Percentiles rank a stretch among this genome's conserved stretches.
These are phyloP conservation scores for Erebia ligea DNA, from an alignment of 2,888 invertebrate species.

Conservation along the genomic window DNA sequence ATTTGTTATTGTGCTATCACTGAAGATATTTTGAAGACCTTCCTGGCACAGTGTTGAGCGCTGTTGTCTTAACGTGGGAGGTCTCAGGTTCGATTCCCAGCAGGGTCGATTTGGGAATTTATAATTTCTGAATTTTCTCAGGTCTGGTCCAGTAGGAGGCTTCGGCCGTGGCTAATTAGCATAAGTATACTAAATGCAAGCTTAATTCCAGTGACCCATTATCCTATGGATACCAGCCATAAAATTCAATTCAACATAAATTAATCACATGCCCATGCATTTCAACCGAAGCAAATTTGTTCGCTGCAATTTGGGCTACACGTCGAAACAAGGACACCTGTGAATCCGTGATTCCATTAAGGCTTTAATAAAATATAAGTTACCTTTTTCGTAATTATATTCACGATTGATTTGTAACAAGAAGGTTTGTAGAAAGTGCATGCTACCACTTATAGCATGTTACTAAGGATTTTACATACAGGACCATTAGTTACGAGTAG, in stretches of 20 bases:
- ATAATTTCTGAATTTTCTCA: too few relatives aligned
- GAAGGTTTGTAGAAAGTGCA: neutral
- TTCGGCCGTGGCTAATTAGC: too few relatives aligned
- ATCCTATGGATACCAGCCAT: constrained; percentile 6
- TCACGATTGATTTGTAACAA: neutral
- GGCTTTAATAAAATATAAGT: neutral
- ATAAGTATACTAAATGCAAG: neutral
- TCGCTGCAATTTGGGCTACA: constrained; percentile 43
- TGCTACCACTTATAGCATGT: too few relatives aligned
- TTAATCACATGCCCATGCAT: constrained; percentile 46
- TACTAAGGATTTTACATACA: neutral
- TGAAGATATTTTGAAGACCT: neutral
- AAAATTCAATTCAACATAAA: constrained; percentile 53
- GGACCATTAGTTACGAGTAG: neutral
- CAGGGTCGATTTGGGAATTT: too few relatives aligned
- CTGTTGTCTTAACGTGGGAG: too few relatives aligned
- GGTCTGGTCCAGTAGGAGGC: too few relatives aligned
- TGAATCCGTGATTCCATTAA: constrained; percentile 22
- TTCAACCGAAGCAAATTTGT: constrained; percentile 43
- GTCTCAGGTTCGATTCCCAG: too few relatives aligned
- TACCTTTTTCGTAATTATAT: neutral
- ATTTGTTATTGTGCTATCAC: neutral
- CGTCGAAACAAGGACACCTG: constrained; percentile 21
- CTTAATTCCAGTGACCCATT: constrained; percentile 16
- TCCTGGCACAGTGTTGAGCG: too few relatives aligned